phyloP scores from a whole-genome alignment of 2,888 invertebrate species.

The Apodemia mormo region DNA sequence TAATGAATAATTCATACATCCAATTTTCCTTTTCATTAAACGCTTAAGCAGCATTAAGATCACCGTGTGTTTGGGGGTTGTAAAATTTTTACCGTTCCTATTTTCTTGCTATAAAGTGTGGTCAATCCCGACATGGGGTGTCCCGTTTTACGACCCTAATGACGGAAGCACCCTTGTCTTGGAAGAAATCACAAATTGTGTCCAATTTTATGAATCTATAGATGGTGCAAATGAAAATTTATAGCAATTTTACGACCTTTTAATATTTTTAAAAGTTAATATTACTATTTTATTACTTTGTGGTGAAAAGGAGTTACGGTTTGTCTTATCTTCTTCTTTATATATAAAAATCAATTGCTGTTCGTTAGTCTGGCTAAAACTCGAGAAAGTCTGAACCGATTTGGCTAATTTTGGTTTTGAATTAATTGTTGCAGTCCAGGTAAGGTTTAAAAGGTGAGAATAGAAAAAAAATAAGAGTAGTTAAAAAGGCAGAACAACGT shows the following conservation, averaged over 20 bases:
- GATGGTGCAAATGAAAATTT: slow-evolving; percentile 1
- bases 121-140: slow-evolving; percentile 29
- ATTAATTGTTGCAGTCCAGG: no score
- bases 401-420: no score
- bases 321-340: no score
- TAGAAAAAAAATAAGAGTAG: no score
- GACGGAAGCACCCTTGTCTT: slow-evolving; percentile 16
- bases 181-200: slow-evolving; percentile 14
- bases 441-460: no score
- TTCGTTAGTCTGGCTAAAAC: no score
- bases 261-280: neutral
- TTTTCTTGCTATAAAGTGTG: slow-evolving; percentile 51
- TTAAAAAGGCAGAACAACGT: no score
- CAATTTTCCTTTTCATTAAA: slow-evolving; percentile 44
- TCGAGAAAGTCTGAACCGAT: no score
- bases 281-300: no score
- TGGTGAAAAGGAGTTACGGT: no score
- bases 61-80: slow-evolving; percentile 38
- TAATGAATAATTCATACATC: slow-evolving; percentile 31
- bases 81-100: slow-evolving; percentile 51
- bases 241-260: neutral
- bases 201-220: slow-evolving; percentile 12
- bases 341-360: no score
- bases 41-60: slow-evolving; percentile 47
- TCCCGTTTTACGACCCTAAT: slow-evolving; percentile 21